These are phyloP conservation scores for Macquaria ambigua DNA, from an alignment of 2,113 vertebrate genomes.

Conservation along the genomic window DNA sequence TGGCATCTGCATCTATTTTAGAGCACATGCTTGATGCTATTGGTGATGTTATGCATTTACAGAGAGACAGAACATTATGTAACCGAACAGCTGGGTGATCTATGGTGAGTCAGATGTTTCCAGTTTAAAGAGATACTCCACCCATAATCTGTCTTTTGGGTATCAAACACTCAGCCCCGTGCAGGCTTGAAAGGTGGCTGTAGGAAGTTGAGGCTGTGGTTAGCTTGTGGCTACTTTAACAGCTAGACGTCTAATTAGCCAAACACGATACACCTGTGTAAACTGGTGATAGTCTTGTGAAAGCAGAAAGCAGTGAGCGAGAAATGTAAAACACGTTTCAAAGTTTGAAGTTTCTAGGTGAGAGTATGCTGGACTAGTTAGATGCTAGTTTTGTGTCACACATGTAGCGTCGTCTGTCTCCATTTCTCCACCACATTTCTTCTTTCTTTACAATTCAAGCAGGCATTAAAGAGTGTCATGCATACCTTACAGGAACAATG, in stretches of 20 bases:
- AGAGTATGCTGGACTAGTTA: not conserved
- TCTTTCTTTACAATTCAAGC: not conserved
- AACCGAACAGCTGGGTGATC: conserved; percentile 42
- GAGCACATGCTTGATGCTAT: conserved; percentile 23
- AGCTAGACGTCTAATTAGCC: not conserved
- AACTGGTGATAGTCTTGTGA: not conserved
- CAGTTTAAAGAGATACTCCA: not conserved
- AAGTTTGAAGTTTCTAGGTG: not conserved
- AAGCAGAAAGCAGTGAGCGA: not conserved
- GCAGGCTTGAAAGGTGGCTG: not conserved
- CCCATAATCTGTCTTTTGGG: not conserved
- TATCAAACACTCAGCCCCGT: not conserved
- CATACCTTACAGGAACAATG: not conserved
- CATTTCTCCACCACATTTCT: not conserved
- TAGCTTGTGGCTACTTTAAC: not conserved
- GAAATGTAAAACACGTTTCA: not conserved
- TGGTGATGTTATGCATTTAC: conserved; percentile 17
- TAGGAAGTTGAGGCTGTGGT: not conserved
- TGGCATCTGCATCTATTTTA: conserved; percentile 58
- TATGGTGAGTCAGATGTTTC: not conserved
- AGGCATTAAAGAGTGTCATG: not conserved
- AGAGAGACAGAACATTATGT: conserved; percentile 4
- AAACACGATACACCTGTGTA: not conserved
- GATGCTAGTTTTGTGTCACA: not conserved
- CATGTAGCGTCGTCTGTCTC: not conserved